Evolutionary conservation across 2,888 invertebrate genomes (phyloP).

Genomic region (Isoperla grammatica): DNA sequence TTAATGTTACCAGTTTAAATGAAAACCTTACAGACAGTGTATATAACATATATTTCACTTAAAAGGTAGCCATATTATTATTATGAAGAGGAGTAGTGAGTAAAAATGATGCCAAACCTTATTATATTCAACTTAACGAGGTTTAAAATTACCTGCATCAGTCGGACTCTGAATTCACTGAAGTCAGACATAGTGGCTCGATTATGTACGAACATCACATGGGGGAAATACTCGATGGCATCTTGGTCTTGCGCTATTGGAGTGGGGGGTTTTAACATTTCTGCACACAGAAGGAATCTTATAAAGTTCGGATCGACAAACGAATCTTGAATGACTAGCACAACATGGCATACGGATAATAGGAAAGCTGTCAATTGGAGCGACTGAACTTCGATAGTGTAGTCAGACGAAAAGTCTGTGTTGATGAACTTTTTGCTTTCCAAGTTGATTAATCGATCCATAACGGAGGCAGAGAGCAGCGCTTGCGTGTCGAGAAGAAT

Average conservation of each 20-base stretch:
- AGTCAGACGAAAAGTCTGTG: slow-evolving; percentile 57
- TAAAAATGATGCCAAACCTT: too few species aligned
- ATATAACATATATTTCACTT: too few species aligned
- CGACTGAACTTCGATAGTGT: slow-evolving; percentile 60
- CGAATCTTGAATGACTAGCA: slow-evolving; percentile 86
- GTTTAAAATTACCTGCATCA: slow-evolving; percentile 53
- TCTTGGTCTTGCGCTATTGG: slow-evolving; percentile 59
- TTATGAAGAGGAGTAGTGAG: too few species aligned
- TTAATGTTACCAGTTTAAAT: too few species aligned
- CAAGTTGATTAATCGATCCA: slow-evolving; percentile 49
- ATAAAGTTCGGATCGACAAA: slow-evolving; percentile 76
- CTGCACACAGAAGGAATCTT: slow-evolving; percentile 74
- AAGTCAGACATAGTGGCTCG: slow-evolving; percentile 71
- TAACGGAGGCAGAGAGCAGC: slow-evolving; percentile 58
- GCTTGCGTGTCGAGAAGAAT: slow-evolving; percentile 88
- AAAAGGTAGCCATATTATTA: too few species aligned
- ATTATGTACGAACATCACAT: slow-evolving; percentile 77
- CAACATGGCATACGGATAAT: slow-evolving; percentile 83
- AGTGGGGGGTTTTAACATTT: slow-evolving; percentile 79
- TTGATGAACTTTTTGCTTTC: slow-evolving; percentile 40
- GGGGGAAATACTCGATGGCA: slow-evolving; percentile 73
- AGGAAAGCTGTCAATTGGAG: slow-evolving; percentile 77
- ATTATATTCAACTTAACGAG: too few species aligned
- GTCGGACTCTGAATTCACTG: slow-evolving; percentile 52
- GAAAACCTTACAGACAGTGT: too few species aligned